Percentiles rank a stretch among this genome's conserved stretches.
Evolutionary conservation across 2,888 invertebrate genomes (phyloP).

Genomic region (Drosophila monieri): DNA sequence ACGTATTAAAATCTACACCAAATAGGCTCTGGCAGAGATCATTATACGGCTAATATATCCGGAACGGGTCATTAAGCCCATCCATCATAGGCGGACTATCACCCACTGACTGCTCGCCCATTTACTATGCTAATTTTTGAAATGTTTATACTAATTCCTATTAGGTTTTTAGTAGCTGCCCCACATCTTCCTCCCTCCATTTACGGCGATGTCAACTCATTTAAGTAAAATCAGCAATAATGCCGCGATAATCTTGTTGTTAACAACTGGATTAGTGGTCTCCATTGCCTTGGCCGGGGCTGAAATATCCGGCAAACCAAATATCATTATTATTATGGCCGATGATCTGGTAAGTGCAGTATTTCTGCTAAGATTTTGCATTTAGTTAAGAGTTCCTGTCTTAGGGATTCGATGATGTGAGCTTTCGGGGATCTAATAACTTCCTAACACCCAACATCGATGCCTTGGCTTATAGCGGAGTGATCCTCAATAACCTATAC

Average conservation of each 20-base stretch:
- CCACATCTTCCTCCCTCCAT: constrained; percentile 22
- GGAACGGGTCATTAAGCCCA: constrained; percentile 22
- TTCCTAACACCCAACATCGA: constrained; percentile 96
- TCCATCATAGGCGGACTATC: constrained; percentile 26
- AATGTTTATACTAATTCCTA: constrained; percentile 24
- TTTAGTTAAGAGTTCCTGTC: not conserved
- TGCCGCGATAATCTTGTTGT: constrained; percentile 10
- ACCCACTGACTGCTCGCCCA: constrained; percentile 14
- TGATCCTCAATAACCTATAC: constrained; percentile 92
- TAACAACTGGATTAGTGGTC: constrained; percentile 10
- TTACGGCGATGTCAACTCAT: constrained; percentile 14
- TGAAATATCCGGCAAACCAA: constrained; percentile 82
- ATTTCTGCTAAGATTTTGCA: not conserved
- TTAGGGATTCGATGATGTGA: constrained; percentile 96
- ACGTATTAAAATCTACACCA: not conserved
- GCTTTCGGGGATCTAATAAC: constrained; percentile 95
- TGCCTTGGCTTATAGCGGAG: constrained; percentile 92
- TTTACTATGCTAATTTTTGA: constrained; percentile 24
- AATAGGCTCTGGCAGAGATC: not conserved
- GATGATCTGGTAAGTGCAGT: constrained; percentile 90
- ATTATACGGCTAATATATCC: constrained; percentile 25
- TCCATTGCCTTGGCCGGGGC: constrained; percentile 5
- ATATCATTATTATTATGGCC: constrained; percentile 91
- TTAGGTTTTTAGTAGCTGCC: constrained; percentile 14
- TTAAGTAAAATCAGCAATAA: constrained; percentile 7